These are phyloP conservation scores for Adela reaumurella DNA, from an alignment of 2,888 invertebrate genomes.

Conservation along the genomic window DNA sequence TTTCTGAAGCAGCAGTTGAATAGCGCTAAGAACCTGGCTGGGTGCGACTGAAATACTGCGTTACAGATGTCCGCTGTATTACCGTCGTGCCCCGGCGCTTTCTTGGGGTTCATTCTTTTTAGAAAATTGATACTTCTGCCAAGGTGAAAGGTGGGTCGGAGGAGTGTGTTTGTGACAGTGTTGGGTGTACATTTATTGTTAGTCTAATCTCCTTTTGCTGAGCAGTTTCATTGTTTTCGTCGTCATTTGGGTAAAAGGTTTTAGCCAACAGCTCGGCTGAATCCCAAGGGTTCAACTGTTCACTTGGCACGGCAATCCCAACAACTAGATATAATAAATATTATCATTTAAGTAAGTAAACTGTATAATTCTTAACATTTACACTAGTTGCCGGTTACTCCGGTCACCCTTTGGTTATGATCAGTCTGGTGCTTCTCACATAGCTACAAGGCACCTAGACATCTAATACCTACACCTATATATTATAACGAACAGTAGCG, in stretches of 20 bases:
- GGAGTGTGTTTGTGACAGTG: constrained; percentile 2
- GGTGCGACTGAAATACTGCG: background rate
- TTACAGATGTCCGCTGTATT: constrained; percentile 7
- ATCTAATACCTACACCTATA: no score
- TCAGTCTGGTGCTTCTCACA: no score
- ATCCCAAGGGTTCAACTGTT: no score
- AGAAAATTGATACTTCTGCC: background rate
- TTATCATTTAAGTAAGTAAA: no score
- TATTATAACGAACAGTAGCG: no score
- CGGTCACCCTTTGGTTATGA: no score
- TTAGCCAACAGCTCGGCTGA: background rate
- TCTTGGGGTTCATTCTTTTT: constrained; percentile 4
- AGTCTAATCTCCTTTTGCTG: background rate
- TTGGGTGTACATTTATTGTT: background rate
- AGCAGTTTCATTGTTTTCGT: background rate
- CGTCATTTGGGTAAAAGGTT: constrained; percentile 1
- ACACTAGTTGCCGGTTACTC: no score
- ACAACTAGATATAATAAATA: no score
- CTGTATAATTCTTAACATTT: no score
- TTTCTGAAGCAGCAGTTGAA: constrained; percentile 6
- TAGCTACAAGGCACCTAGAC: no score
- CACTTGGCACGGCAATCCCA: no score
- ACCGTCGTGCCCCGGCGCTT: constrained; percentile 5
- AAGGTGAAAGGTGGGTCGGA: constrained; percentile 3
- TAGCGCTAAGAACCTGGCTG: constrained; percentile 3